Evolutionary conservation across 2,888 invertebrate genomes (phyloP).

Genomic region (Meliscaeva auricollis): DNA sequence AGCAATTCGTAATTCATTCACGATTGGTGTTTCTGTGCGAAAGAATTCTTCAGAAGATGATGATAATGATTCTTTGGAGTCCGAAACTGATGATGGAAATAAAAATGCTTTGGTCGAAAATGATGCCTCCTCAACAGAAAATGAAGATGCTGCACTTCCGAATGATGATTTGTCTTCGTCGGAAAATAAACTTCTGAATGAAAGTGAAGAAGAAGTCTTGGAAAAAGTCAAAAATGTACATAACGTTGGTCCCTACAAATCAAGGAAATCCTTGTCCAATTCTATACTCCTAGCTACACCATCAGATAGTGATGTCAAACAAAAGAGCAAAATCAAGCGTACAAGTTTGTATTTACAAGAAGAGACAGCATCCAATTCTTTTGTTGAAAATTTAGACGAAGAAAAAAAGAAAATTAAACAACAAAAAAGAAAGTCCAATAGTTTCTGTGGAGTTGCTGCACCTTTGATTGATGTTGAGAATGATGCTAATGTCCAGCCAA

Average conservation of each 20-base stretch:
- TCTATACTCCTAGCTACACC: neutral
- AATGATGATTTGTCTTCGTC: constrained; percentile 26
- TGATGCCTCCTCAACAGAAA: neutral
- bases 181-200: neutral
- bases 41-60: constrained; percentile 14
- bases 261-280: constrained; percentile 41
- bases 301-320: neutral
- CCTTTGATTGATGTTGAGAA: neutral
- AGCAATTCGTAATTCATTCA: constrained; percentile 76
- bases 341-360: constrained; percentile 71
- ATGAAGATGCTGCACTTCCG: constrained; percentile 11
- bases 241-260: constrained; percentile 34
- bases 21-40: constrained; percentile 75
- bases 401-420: constrained; percentile 77
- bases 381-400: constrained; percentile 79
- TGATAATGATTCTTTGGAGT: neutral
- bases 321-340: constrained; percentile 42
- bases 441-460: constrained; percentile 77
- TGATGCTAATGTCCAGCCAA: neutral
- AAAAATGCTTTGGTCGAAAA: neutral
- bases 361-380: constrained; percentile 79
- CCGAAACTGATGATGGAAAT: neutral
- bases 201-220: constrained; percentile 76
- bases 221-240: constrained; percentile 77
- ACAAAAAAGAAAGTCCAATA: constrained; percentile 80